Evolutionary conservation across 2,113 vertebrate genomes (phyloP).

Genomic region (Colossoma macropomum): DNA sequence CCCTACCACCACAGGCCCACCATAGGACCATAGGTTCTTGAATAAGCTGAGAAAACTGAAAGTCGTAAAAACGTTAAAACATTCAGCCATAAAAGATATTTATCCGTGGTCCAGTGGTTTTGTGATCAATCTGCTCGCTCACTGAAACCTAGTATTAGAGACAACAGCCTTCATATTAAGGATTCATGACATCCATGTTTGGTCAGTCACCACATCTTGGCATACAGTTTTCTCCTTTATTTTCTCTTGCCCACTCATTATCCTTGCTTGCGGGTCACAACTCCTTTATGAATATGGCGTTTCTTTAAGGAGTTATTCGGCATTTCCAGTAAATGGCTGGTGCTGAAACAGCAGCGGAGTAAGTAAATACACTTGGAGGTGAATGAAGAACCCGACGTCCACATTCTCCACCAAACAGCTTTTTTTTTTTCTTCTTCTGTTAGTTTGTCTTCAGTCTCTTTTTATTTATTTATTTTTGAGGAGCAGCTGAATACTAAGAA

Average conservation of each 20-base stretch:
- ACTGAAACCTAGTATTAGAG: neutral
- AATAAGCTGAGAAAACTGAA: too few relatives aligned
- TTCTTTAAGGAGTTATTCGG: neutral
- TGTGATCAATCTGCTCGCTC: neutral
- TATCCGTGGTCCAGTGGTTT: neutral
- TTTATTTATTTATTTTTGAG: conserved; percentile 59
- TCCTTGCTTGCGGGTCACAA: neutral
- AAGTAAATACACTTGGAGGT: neutral
- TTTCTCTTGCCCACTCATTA: neutral
- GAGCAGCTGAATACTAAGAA: conserved; percentile 90
- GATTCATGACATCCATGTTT: neutral
- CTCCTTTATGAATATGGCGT: neutral
- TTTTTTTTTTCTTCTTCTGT: conserved; percentile 1
- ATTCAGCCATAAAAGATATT: neutral
- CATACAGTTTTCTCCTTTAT: neutral
- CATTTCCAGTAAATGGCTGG: conserved; percentile 2
- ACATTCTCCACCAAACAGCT: neutral
- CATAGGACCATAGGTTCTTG: too few relatives aligned
- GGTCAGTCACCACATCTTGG: neutral
- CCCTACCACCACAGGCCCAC: too few relatives aligned
- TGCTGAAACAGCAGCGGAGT: conserved; percentile 3
- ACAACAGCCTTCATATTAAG: neutral
- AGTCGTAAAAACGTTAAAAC: neutral
- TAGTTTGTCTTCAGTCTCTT: conserved; percentile 63
- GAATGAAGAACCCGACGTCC: conserved; percentile 25